These are phyloP conservation scores for Meteorus cinctellus DNA, from an alignment of 2,888 invertebrate species.

Conservation along the genomic window DNA sequence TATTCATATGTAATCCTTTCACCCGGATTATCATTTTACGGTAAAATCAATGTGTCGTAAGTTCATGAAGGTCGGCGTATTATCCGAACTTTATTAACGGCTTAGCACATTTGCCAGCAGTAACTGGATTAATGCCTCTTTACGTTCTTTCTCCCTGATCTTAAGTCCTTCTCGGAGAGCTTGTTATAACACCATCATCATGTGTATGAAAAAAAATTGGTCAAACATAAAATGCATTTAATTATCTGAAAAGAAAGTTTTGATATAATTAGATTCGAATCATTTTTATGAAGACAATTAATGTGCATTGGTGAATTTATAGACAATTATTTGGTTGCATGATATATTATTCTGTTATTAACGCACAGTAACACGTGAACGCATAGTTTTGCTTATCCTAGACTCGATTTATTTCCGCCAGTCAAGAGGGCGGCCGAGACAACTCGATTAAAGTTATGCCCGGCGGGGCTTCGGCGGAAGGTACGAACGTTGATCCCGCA, in stretches of 20 bases:
- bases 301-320: neutral
- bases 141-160: neutral
- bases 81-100: constrained; percentile 60
- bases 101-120: constrained; percentile 56
- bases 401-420: constrained; percentile 40
- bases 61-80: constrained; percentile 54
- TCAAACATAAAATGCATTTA: neutral
- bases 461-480: constrained; percentile 51
- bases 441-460: constrained; percentile 66
- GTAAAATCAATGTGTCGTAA: constrained; percentile 6
- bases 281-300: neutral
- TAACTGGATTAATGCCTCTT: constrained; percentile 18
- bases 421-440: constrained; percentile 47
- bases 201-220: neutral
- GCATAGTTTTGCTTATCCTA: constrained; percentile 27
- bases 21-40: neutral
- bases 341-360: neutral
- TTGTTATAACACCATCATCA: neutral
- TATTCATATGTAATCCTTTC: neutral
- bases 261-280: neutral
- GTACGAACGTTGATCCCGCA: constrained; percentile 48
- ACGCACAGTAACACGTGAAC: neutral
- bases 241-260: neutral
- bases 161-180: neutral
- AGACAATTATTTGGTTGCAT: neutral